A percentile compares a stretch with the other conserved stretches of the same genome.
phyloP scores from a whole-genome alignment of 1,140 invertebrate species.

The Drosophila watanabei region DNA sequence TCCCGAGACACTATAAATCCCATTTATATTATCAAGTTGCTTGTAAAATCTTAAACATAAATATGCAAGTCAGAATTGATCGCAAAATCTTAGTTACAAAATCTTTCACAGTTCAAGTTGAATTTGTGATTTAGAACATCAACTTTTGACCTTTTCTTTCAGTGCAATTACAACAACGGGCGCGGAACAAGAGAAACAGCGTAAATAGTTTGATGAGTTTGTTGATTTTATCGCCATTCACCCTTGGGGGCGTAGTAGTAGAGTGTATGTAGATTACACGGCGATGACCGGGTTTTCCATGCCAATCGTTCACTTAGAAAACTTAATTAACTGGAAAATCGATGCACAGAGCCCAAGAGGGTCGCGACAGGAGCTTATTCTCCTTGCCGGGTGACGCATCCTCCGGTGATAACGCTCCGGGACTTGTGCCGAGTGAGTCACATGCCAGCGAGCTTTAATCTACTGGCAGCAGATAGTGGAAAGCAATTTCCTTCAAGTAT shows the following conservation, averaged over 20 bases:
- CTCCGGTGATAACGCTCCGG: slow-evolving; percentile 1
- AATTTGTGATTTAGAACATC: not conserved
- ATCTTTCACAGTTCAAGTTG: not conserved
- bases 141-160: not conserved
- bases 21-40: not conserved
- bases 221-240: slow-evolving; percentile 62
- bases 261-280: slow-evolving; percentile 30
- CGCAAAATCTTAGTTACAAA: not conserved
- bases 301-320: slow-evolving; percentile 63
- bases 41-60: not conserved
- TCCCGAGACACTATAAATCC: too few relatives aligned
- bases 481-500: slow-evolving; percentile 32
- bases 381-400: slow-evolving; percentile 47
- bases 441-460: slow-evolving; percentile 34
- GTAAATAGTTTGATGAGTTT: slow-evolving; percentile 64
- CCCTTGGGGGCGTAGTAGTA: slow-evolving; percentile 2
- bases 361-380: not conserved
- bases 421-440: slow-evolving; percentile 51
- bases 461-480: slow-evolving; percentile 31
- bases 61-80: not conserved
- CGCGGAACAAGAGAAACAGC: slow-evolving; percentile 27
- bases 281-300: slow-evolving; percentile 34
- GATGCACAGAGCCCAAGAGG: slow-evolving; percentile 40
- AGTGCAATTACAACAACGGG: slow-evolving; percentile 2
- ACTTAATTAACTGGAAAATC: slow-evolving; percentile 76